phyloP scores from a whole-genome alignment of 2,888 invertebrate species.

The Lepidonotus clava region DNA sequence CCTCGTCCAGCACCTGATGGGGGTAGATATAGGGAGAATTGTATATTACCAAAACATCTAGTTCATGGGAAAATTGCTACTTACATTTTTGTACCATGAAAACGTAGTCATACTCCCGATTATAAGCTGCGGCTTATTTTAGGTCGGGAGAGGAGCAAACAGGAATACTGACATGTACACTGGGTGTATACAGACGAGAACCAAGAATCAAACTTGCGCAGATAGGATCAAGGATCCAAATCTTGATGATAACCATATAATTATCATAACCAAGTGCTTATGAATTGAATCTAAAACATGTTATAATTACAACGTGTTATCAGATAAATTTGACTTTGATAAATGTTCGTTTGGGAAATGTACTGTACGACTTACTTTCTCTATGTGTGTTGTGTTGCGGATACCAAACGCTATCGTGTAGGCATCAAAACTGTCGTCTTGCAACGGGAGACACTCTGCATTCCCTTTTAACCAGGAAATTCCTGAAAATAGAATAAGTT shows the following conservation, averaged over 20 bases:
- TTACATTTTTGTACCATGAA: background rate
- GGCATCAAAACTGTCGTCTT: constrained; percentile 88
- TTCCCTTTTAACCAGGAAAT: constrained; percentile 85
- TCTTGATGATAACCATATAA: too few species aligned
- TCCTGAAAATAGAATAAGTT: too few species aligned
- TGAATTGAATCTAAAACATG: background rate
- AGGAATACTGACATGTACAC: too few species aligned
- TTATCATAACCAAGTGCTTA: too few species aligned
- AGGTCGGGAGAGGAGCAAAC: too few species aligned
- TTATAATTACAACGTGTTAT: background rate
- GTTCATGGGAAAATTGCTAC: background rate
- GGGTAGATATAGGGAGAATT: background rate
- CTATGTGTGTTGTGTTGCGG: constrained; percentile 95
- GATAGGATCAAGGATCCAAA: too few species aligned
- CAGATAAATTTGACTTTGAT: too few species aligned
- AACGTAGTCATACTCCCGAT: background rate
- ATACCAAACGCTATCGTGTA: constrained; percentile 99
- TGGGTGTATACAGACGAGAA: too few species aligned
- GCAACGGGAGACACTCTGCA: constrained; percentile 91
- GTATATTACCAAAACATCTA: background rate
- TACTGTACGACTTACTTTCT: too few species aligned
- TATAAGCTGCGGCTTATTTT: too few species aligned
- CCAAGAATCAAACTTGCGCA: too few species aligned
- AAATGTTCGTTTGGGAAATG: too few species aligned
- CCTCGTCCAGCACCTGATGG: constrained; percentile 91